Percentiles rank a stretch among this genome's conserved stretches.
Evolutionary conservation across 2,113 vertebrate genomes (phyloP).

Genomic region (Ranitomeya variabilis): DNA sequence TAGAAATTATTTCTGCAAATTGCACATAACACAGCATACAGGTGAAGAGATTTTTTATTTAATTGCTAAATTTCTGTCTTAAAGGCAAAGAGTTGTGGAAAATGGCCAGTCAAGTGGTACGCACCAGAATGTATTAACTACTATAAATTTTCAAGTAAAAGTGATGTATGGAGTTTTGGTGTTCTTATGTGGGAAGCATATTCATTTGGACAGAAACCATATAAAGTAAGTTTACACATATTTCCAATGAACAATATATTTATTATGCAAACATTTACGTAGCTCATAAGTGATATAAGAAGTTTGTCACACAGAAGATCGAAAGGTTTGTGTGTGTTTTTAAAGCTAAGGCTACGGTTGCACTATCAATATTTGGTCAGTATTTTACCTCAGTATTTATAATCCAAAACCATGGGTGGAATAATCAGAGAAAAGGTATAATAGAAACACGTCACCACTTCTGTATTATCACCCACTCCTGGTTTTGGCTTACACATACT

Average conservation of each 20-base stretch:
- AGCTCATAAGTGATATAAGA: background rate
- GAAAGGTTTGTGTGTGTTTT: too few relatives aligned
- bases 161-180: slow-evolving; percentile 98
- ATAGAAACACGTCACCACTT: too few relatives aligned
- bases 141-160: slow-evolving; percentile 94
- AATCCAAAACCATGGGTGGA: too few relatives aligned
- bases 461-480: too few relatives aligned
- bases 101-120: slow-evolving; percentile 98
- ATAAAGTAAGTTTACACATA: slow-evolving; percentile 76
- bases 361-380: too few relatives aligned
- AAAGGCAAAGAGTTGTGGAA: slow-evolving; percentile 89
- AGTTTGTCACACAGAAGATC: background rate
- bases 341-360: too few relatives aligned
- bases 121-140: slow-evolving; percentile 96
- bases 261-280: background rate
- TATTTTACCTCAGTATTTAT: too few relatives aligned
- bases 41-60: background rate
- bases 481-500: too few relatives aligned
- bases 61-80: slow-evolving; percentile 11
- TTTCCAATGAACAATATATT: background rate
- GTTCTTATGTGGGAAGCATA: slow-evolving; percentile 98
- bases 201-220: slow-evolving; percentile 92
- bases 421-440: too few relatives aligned
- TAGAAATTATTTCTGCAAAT: too few relatives aligned
- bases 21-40: too few relatives aligned